A percentile compares a stretch with the other conserved stretches of the same genome.
phyloP scores from a whole-genome alignment of 2,113 vertebrate genomes.

The Eulacestoma nigropectus region DNA sequence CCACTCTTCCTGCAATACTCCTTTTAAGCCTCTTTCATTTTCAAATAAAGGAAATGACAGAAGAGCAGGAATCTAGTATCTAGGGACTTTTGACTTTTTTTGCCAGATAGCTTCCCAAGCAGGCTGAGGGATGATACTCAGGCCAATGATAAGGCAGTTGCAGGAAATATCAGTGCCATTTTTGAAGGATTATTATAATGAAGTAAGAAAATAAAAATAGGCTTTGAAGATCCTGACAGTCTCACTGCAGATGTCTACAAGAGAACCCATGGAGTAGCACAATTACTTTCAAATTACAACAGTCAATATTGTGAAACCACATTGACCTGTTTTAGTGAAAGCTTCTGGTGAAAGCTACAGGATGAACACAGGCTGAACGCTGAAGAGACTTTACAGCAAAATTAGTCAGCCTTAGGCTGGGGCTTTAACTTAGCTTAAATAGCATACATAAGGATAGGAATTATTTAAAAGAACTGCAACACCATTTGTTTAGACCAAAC shows the following conservation, averaged over 20 bases:
- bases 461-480: background rate
- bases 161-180: background rate
- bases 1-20: background rate
- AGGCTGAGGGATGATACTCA: background rate
- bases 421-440: background rate
- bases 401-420: background rate
- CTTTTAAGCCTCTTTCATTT: background rate
- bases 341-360: background rate
- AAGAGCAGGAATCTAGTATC: background rate
- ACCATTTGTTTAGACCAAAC: background rate
- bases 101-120: background rate
- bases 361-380: background rate
- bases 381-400: background rate
- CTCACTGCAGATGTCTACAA: background rate
- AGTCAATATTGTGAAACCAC: background rate
- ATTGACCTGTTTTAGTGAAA: background rate
- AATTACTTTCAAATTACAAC: background rate
- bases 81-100: background rate
- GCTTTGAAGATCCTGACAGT: background rate
- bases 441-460: background rate
- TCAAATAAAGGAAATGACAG: background rate
- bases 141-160: background rate
- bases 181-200: background rate
- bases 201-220: background rate
- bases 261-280: background rate